Conservation (phyloP, 1,140 invertebrate genomes). For the Aphaenogaster rudis region DNA sequence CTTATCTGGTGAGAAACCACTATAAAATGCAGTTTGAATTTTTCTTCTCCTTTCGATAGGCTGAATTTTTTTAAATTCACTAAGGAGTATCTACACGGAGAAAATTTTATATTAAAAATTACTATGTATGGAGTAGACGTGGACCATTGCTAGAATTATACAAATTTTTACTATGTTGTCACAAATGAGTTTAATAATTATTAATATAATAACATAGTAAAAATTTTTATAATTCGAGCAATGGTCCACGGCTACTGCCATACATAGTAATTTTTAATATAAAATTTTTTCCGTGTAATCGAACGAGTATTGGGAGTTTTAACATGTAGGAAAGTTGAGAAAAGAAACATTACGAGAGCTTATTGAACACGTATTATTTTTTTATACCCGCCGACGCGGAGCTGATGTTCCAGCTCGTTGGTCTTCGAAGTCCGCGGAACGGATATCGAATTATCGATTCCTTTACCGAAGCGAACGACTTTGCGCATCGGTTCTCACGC, state of each 20-base stretch:
- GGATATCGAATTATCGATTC: slow-evolving; percentile 57
- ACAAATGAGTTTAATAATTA: no score
- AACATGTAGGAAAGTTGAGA: neutral
- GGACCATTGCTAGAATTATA: no score
- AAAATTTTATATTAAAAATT: no score
- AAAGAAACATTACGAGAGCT: neutral
- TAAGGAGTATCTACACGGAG: neutral
- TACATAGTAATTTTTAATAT: no score
- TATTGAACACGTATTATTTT: neutral
- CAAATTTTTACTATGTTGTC: no score
- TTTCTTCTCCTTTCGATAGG: neutral
- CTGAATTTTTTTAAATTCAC: neutral
- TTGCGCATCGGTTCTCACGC: slow-evolving; percentile 31
- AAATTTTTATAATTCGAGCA: no score
- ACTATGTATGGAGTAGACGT: no score
- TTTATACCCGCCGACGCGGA: slow-evolving; percentile 8
- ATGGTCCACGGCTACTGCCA: no score
- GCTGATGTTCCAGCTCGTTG: slow-evolving; percentile 37
- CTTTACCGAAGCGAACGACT: slow-evolving; percentile 21
- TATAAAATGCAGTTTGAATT: neutral
- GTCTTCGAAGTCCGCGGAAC: slow-evolving; percentile 14
- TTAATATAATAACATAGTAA: no score
- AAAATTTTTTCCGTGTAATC: no score
- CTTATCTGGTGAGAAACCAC: neutral
- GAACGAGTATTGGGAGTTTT: neutral